A percentile compares a stretch with the other conserved stretches of the same genome.
phyloP scores from a whole-genome alignment of 2,113 vertebrate species.

The Colius striatus region DNA sequence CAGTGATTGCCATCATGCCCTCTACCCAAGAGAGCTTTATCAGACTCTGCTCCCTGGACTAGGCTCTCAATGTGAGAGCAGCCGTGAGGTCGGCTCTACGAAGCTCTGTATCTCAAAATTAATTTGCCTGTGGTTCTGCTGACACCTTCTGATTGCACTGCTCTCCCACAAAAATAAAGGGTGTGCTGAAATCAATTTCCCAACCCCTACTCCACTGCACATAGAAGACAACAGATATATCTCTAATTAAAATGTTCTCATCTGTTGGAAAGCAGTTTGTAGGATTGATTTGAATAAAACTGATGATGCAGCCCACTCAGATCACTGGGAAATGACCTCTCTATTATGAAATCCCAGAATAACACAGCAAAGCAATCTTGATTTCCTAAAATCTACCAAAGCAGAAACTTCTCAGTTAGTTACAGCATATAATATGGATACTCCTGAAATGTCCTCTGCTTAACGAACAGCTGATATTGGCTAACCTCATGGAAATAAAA shows the following conservation, averaged over 20 bases:
- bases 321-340: conserved; percentile 55
- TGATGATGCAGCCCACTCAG: conserved; percentile 49
- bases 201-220: not conserved
- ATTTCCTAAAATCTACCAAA: conserved; percentile 56
- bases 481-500: conserved; percentile 74
- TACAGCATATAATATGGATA: conserved; percentile 48
- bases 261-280: conserved; percentile 46
- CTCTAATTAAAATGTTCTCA: conserved; percentile 62
- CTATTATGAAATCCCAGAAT: conserved; percentile 56
- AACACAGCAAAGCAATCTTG: conserved; percentile 51
- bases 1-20: not conserved
- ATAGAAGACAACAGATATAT: conserved; percentile 55
- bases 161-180: conserved; percentile 6
- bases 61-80: not conserved
- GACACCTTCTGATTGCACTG: conserved; percentile 51
- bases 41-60: not conserved
- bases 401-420: conserved; percentile 53
- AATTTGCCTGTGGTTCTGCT: conserved; percentile 51
- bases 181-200: not conserved
- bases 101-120: not conserved
- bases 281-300: conserved; percentile 54
- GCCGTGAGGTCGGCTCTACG: accelerated
- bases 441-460: conserved; percentile 68
- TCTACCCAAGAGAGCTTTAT: not conserved
- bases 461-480: conserved; percentile 79